phyloP scores from a whole-genome alignment of 2,113 vertebrate genomes.

The Antechinus stuartii region DNA sequence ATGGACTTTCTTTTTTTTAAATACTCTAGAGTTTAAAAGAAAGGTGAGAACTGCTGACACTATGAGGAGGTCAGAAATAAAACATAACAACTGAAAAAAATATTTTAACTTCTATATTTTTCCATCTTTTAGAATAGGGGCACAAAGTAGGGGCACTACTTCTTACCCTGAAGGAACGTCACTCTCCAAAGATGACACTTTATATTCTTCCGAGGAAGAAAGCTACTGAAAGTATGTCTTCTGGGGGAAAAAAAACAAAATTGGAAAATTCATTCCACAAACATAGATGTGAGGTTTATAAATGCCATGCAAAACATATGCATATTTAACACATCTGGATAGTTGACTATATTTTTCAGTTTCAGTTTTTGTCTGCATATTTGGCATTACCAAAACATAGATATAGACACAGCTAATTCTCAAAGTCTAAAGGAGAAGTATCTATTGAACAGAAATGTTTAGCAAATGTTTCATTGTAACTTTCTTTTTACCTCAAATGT shows the following conservation, averaged over 20 bases:
- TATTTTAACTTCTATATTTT: conserved; percentile 7
- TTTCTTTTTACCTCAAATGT: neutral
- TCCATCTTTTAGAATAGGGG: neutral
- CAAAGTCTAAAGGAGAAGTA: neutral
- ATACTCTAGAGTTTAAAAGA: neutral
- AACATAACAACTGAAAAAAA: neutral
- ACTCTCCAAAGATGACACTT: neutral
- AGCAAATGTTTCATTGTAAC: neutral
- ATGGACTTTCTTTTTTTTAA: conserved; percentile 20
- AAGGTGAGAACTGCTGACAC: neutral
- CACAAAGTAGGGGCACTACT: neutral
- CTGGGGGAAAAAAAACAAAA: conserved; percentile 5
- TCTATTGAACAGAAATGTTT: neutral
- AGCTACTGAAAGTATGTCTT: neutral
- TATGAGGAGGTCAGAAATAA: neutral
- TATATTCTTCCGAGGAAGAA: neutral
- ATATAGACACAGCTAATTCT: neutral
- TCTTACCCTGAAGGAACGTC: neutral
- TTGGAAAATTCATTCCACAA: neutral
- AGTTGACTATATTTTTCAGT: neutral
- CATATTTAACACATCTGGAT: neutral
- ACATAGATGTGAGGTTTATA: conserved; percentile 12
- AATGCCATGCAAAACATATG: neutral
- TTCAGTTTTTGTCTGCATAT: neutral
- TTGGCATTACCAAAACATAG: neutral